Evolutionary conservation across 2,888 invertebrate genomes (phyloP).

Genomic region (Meliscaeva auricollis): DNA sequence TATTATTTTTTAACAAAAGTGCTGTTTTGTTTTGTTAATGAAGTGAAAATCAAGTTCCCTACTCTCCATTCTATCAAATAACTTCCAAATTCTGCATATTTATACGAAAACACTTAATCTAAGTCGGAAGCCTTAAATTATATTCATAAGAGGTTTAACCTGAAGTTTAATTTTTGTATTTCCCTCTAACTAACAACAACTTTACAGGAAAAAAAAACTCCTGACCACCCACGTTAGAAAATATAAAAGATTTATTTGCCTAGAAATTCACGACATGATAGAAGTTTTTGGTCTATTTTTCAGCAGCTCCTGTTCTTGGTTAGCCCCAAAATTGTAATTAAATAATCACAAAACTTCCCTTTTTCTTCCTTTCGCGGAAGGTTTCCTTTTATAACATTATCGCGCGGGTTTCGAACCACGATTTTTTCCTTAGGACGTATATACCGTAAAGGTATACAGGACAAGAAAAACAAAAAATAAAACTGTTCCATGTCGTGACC

Average conservation of each 20-base stretch:
- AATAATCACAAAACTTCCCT: constrained; percentile 32
- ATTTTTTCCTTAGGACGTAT: too few species aligned
- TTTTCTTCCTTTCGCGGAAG: neutral
- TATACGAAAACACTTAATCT: too few species aligned
- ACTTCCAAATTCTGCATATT: too few species aligned
- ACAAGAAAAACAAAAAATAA: constrained; percentile 4
- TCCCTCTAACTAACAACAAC: neutral
- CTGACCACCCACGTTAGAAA: neutral
- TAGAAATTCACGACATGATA: neutral
- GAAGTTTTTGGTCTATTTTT: neutral
- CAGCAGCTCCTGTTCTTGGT: neutral
- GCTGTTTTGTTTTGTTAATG: too few species aligned
- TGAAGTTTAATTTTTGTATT: too few species aligned
- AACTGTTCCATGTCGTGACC: constrained; percentile 69
- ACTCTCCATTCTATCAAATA: too few species aligned
- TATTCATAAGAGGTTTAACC: neutral
- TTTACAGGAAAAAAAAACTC: neutral
- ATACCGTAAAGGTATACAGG: neutral
- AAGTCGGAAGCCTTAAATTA: too few species aligned
- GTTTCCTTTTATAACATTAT: constrained; percentile 17
- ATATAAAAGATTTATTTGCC: constrained; percentile 29
- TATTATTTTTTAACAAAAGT: too few species aligned
- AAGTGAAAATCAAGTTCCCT: too few species aligned
- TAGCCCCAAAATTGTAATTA: constrained; percentile 53
- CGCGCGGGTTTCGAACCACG: constrained; percentile 50